phyloP scores from a whole-genome alignment of 2,113 vertebrate genomes.

The Perca fluviatilis region DNA sequence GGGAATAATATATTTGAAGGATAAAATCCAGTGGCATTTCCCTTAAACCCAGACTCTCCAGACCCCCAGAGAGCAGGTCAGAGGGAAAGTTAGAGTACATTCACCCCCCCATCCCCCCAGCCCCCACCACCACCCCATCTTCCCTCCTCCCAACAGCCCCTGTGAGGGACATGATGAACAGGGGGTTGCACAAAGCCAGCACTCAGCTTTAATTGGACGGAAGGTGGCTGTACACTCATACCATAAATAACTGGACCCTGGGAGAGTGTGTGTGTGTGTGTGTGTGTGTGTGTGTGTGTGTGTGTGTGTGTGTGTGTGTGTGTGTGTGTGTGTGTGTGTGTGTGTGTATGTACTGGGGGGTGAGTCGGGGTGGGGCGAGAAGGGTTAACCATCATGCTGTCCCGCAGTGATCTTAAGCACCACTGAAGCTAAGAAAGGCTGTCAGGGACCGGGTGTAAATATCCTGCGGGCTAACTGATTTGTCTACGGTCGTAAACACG shows the following conservation, averaged over 20 bases:
- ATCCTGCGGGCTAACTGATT: slow-evolving; percentile 74
- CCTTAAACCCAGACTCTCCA: slow-evolving; percentile 29
- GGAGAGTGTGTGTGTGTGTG: slow-evolving; percentile 7
- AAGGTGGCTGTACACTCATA: slow-evolving; percentile 66
- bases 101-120: not conserved
- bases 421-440: slow-evolving; percentile 51
- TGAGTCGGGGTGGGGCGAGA: not conserved
- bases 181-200: slow-evolving; percentile 65
- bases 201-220: slow-evolving; percentile 81
- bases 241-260: slow-evolving; percentile 74
- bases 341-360: not conserved
- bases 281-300: not conserved
- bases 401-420: slow-evolving; percentile 50
- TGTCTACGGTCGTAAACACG: slow-evolving; percentile 78
- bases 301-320: slow-evolving; percentile 3
- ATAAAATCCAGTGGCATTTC: slow-evolving; percentile 44
- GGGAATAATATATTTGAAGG: slow-evolving; percentile 30
- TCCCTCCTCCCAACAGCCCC: not conserved
- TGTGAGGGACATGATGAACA: slow-evolving; percentile 67
- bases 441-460: slow-evolving; percentile 73
- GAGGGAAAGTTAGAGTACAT: slow-evolving; percentile 30
- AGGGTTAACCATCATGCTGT: slow-evolving; percentile 37
- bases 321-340: not conserved
- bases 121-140: not conserved
- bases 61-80: slow-evolving; percentile 47